phyloP scores from a whole-genome alignment of 2,888 invertebrate species.

The Ochropleura plecta region DNA sequence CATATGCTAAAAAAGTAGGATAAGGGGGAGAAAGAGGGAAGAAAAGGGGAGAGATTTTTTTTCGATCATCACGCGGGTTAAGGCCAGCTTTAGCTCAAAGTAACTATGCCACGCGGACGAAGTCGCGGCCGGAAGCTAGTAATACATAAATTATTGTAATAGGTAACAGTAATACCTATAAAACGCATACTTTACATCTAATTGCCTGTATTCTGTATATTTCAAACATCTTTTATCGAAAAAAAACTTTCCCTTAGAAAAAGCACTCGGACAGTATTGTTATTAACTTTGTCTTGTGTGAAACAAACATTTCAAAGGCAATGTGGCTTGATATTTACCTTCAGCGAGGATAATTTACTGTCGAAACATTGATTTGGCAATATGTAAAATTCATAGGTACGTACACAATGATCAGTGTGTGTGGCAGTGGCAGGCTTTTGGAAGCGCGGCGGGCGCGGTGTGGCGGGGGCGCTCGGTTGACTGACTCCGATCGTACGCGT shows the following conservation, averaged over 20 bases:
- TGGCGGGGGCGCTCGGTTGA: conserved; percentile 76
- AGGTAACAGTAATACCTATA: no score
- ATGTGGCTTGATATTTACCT: conserved; percentile 33
- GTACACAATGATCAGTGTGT: conserved; percentile 75
- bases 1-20: no score
- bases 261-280: not conserved
- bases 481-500: conserved; percentile 83
- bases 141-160: no score
- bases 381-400: conserved; percentile 64
- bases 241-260: no score
- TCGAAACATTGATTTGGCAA: conserved; percentile 52
- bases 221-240: no score
- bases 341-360: conserved; percentile 28
- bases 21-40: no score
- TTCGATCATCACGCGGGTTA: no score
- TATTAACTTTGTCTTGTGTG: conserved; percentile 4
- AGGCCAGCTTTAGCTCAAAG: no score
- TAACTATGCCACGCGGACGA: no score
- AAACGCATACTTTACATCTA: no score
- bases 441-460: conserved; percentile 64
- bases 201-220: not conserved
- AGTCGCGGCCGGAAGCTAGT: no score
- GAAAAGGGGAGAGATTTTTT: no score
- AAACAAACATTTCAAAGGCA: conserved; percentile 34
- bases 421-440: conserved; percentile 67